phyloP scores from a whole-genome alignment of 2,797 vertebrate species.

The Ambastaia sidthimunki region DNA sequence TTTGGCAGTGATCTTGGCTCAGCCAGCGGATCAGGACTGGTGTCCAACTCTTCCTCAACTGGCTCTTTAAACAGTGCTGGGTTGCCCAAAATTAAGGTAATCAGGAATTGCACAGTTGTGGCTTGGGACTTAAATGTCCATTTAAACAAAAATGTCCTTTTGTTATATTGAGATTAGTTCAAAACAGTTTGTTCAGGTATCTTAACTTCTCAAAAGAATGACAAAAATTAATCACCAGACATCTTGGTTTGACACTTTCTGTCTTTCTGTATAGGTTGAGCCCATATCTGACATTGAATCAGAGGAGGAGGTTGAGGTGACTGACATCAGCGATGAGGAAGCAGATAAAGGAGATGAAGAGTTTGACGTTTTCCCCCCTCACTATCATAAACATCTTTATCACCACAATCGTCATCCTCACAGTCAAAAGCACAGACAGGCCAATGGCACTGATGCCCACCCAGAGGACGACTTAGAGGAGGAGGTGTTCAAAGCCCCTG shows the following conservation, averaged over 20 bases:
- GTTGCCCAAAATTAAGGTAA: constrained; percentile 85
- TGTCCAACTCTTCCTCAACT: constrained; percentile 76
- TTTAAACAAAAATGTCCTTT: too few relatives aligned
- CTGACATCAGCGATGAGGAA: constrained; percentile 89
- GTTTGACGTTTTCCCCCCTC: constrained; percentile 69
- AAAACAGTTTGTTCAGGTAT: too few relatives aligned
- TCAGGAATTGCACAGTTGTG: constrained; percentile 26
- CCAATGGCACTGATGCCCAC: constrained; percentile 66
- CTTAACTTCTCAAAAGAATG: too few relatives aligned
- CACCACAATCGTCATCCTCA: constrained; percentile 64
- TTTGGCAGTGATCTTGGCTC: constrained; percentile 77
- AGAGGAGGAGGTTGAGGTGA: constrained; percentile 87
- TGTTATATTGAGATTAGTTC: too few relatives aligned
- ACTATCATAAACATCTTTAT: constrained; percentile 60
- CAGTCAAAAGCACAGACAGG: constrained; percentile 58
- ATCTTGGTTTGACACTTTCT: not conserved
- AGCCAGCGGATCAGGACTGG: constrained; percentile 73
- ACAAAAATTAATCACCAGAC: too few relatives aligned
- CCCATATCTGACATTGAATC: constrained; percentile 91
- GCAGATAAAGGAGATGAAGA: constrained; percentile 85
- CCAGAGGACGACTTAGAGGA: constrained; percentile 79
- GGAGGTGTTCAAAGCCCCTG: constrained; percentile 90
- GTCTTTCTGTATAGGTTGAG: constrained; percentile 78
- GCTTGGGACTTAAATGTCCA: too few relatives aligned
- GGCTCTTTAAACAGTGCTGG: constrained; percentile 81